Conservation (phyloP, 2,113 vertebrate genomes). For the Illadopsis cleaveri region DNA sequence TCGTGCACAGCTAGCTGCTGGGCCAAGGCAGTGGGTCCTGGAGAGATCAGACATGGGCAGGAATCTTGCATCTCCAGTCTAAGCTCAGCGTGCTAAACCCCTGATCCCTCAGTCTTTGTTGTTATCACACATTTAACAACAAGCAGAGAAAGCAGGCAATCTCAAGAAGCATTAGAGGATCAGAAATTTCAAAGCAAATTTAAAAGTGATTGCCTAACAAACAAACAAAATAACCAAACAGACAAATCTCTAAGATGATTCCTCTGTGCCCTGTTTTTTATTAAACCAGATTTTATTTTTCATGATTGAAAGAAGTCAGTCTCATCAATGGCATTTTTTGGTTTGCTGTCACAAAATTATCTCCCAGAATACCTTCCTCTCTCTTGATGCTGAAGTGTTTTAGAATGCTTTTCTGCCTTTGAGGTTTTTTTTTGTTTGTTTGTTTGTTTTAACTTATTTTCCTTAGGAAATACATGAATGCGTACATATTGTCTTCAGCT, state of each 20-base stretch:
- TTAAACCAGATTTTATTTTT: not conserved
- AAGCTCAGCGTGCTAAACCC: not conserved
- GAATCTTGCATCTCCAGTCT: not conserved
- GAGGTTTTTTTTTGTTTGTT: not conserved
- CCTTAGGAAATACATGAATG: not conserved
- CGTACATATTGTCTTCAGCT: accelerated
- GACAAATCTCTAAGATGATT: not conserved
- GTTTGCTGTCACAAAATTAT: not conserved
- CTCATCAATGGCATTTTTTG: not conserved
- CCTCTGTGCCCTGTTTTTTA: not conserved
- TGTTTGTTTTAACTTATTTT: too few species aligned
- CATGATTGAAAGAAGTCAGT: not conserved
- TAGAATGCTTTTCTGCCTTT: not conserved
- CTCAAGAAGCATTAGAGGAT: not conserved
- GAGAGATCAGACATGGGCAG: not conserved
- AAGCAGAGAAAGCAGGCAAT: not conserved
- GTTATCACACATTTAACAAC: not conserved
- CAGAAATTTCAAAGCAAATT: not conserved
- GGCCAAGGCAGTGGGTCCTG: not conserved
- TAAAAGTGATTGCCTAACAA: not conserved
- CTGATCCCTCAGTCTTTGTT: not conserved
- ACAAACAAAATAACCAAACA: not conserved
- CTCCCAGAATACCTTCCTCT: not conserved
- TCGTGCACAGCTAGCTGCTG: accelerated
- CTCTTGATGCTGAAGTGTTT: not conserved